These are phyloP conservation scores for Poeciliopsis occidentalis DNA, from an alignment of 2,113 vertebrate genomes.

Conservation along the genomic window DNA sequence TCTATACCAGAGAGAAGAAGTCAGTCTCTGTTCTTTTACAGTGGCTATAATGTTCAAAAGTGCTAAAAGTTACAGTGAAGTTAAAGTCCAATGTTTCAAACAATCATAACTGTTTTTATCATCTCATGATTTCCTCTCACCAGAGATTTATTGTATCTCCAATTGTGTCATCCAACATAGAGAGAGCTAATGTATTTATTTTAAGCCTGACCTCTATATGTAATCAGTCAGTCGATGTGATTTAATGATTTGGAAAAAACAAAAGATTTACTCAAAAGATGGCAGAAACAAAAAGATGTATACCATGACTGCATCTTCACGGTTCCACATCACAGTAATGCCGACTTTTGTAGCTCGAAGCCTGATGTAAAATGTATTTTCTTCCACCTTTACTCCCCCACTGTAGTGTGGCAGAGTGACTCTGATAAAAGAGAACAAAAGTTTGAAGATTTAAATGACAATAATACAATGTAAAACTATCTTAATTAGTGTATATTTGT, in stretches of 20 bases:
- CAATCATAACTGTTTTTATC: neutral
- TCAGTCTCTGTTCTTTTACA: neutral
- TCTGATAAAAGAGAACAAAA: slow-evolving; percentile 64
- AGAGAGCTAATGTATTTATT: neutral
- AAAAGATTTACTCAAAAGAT: neutral
- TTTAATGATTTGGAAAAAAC: neutral
- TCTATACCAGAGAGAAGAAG: neutral
- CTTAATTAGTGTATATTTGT: neutral
- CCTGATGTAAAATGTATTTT: slow-evolving; percentile 84
- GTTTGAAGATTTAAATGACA: neutral
- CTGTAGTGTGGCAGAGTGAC: slow-evolving; percentile 83
- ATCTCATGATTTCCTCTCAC: neutral
- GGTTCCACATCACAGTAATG: slow-evolving; percentile 88
- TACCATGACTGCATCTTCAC: slow-evolving; percentile 90
- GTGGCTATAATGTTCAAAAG: too few relatives aligned
- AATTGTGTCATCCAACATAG: too few relatives aligned
- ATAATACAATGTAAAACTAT: neutral
- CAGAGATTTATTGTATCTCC: neutral
- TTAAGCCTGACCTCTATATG: neutral
- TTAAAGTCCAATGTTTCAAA: neutral
- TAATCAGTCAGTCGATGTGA: too few relatives aligned
- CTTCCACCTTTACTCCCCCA: slow-evolving; percentile 86
- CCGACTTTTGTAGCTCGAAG: slow-evolving; percentile 85
- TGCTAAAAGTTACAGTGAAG: too few relatives aligned
- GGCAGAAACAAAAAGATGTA: neutral